Base-by-base conservation (phyloP, 2,797 vertebrate genomes). In the Melanitta fusca region DNA sequence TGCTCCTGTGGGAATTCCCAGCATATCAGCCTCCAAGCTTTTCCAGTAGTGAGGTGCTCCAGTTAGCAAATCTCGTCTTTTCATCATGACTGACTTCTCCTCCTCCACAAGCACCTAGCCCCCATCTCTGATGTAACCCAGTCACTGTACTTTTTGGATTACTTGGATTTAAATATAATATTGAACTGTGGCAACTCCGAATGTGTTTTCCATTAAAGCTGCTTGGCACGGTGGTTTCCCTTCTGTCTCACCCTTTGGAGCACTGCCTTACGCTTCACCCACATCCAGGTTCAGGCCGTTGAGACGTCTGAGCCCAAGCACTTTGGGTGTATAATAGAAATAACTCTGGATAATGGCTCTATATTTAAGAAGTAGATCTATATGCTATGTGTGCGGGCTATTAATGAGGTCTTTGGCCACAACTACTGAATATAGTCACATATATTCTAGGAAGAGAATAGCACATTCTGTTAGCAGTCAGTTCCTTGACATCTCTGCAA, bases 331-430 rank as follows among this genome's bases (percentile, higher is more conserved):
- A 93, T 95, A 92, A 83, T 41, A 89, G 81, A 95, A 96, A 97
- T 91, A 83, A 30, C 57, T 84, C 84, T 85, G 88, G 79, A 96
- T 89, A 97, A 96, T 95, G 85, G 65, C 86, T 72, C 90, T 95
- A 38, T 94, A 95, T 95, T 94, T 95, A 84, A 93, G 74, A 87
- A 84, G 47, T 43, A 85, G 36, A 88, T 96, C 92, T 94, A 92
- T 95, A 75, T 89, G 83, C 65, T 79, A 15, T 69, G 61, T 43
- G 86, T 75, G 49, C 86, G 45, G 85, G 58, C 30, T 95, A 73
- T 89, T 95, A 93, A 79, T 84, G 79, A 79, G 38, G 58, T 20
- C 72, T 89, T 94, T 88, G 81, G 79, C 93, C 79, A 88, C 84
- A 85, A 85, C 72, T 53, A 80, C 80, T 79, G 8, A 89, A 92